Evolutionary conservation across 2,113 vertebrate species (phyloP).

Genomic region (Zosterops pallidus): DNA sequence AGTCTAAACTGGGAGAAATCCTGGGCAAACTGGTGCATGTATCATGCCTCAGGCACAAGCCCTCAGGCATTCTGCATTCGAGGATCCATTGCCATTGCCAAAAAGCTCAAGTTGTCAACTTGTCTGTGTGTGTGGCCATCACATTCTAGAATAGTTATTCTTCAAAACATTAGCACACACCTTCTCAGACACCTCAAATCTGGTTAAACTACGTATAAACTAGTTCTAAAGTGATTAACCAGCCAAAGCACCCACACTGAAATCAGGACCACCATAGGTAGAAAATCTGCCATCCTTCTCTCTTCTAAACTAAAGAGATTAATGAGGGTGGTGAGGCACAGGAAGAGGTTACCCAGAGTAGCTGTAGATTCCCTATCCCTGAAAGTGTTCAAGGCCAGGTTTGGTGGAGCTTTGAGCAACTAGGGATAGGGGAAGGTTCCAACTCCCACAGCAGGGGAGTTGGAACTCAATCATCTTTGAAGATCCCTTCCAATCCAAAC

Average conservation of each 20-base stretch:
- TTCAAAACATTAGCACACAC: not conserved
- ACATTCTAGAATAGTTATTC: not conserved
- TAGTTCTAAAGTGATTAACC: not conserved
- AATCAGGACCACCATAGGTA: not conserved
- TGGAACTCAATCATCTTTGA: not conserved
- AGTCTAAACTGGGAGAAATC: not conserved
- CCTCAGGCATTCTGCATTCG: not conserved
- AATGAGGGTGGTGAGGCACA: not conserved
- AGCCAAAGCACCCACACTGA: not conserved
- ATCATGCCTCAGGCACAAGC: rapidly evolving
- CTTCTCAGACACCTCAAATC: not conserved
- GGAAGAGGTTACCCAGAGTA: not conserved
- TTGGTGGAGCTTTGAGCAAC: not conserved
- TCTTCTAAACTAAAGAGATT: not conserved
- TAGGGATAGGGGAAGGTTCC: not conserved
- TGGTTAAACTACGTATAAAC: not conserved
- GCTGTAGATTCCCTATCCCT: not conserved
- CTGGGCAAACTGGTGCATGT: not conserved
- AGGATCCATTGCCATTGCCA: not conserved
- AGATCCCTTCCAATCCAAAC: not conserved
- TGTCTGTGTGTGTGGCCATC: not conserved
- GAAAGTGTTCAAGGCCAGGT: not conserved
- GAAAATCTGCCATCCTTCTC: not conserved
- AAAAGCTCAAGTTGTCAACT: not conserved
- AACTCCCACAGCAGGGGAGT: not conserved